A percentile compares a stretch with the other conserved stretches of the same genome.
These are phyloP conservation scores for Sitta carolinensis DNA, from an alignment of 2,797 vertebrate species.

Conservation along the genomic window DNA sequence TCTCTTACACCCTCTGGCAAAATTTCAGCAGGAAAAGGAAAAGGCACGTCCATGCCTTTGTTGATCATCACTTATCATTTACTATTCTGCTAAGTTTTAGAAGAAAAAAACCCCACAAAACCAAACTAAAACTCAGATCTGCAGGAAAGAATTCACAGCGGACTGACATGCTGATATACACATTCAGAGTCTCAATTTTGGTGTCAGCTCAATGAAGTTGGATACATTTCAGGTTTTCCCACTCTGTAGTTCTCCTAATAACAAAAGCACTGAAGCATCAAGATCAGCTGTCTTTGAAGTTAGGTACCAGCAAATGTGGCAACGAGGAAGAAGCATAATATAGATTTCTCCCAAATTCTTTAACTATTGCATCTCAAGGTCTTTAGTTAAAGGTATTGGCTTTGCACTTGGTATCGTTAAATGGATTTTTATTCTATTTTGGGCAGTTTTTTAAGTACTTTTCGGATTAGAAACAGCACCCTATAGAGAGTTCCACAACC, in stretches of 20 bases:
- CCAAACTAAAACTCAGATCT: not conserved
- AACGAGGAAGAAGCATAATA: not conserved
- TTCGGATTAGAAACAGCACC: not conserved
- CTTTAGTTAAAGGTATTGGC: not conserved
- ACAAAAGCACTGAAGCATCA: not conserved
- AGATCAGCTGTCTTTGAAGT: not conserved
- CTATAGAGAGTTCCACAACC: not conserved
- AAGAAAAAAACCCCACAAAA: not conserved
- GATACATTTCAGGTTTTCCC: not conserved
- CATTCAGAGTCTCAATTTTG: not conserved
- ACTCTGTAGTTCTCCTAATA: not conserved
- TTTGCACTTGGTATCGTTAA: not conserved
- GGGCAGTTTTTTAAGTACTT: not conserved
- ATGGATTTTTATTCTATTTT: not conserved
- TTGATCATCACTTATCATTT: not conserved
- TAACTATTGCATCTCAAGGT: not conserved
- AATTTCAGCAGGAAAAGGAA: not conserved
- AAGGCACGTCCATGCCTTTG: not conserved
- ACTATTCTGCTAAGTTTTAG: not conserved
- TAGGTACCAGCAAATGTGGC: not conserved
- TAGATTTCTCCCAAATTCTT: not conserved
- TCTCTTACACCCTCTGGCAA: not conserved
- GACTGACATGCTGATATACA: not conserved
- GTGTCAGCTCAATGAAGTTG: not conserved
- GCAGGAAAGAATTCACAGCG: not conserved